Percentiles rank a stretch among this genome's conserved stretches.
phyloP scores from a whole-genome alignment of 2,888 invertebrate species.

The Flexamia atlantica region DNA sequence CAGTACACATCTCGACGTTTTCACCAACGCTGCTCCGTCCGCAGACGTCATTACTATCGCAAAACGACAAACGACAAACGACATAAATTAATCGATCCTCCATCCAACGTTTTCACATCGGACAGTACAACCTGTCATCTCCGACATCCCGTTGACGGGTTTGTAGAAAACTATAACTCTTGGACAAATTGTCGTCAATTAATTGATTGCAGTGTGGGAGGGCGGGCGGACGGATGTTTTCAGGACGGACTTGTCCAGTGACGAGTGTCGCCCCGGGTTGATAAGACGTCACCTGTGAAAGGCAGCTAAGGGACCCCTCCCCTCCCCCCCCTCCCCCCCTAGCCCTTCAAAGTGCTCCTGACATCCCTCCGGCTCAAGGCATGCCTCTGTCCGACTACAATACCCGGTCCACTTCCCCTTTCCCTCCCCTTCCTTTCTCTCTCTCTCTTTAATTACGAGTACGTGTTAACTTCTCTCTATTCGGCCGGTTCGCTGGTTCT shows the following conservation, averaged over 20 bases:
- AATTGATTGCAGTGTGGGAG: constrained; percentile 6
- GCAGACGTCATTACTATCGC: not conserved
- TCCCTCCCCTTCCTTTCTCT: not conserved
- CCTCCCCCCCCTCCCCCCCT: constrained; percentile 41
- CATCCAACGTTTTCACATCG: not conserved
- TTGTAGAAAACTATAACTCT: constrained; percentile 24
- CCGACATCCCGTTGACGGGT: not conserved
- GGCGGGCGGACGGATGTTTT: constrained; percentile 55
- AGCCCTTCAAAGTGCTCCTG: constrained; percentile 57
- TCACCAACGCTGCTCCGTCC: not conserved
- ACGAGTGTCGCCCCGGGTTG: constrained; percentile 61
- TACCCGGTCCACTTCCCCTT: constrained; percentile 21
- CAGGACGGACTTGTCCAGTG: constrained; percentile 55
- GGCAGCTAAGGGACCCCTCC: constrained; percentile 60
- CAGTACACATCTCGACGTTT: not conserved
- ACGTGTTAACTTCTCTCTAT: constrained; percentile 51
- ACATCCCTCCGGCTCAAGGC: constrained; percentile 62
- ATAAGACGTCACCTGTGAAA: constrained; percentile 62
- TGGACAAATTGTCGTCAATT: constrained; percentile 25
- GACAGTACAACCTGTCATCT: not conserved
- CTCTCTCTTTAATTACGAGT: constrained; percentile 53
- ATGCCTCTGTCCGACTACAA: constrained; percentile 25
- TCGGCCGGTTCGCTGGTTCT: too few species aligned
- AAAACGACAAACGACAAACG: not conserved
- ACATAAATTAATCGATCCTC: not conserved